phyloP scores from a whole-genome alignment of 2,888 invertebrate genomes.

The Machimus atricapillus region DNA sequence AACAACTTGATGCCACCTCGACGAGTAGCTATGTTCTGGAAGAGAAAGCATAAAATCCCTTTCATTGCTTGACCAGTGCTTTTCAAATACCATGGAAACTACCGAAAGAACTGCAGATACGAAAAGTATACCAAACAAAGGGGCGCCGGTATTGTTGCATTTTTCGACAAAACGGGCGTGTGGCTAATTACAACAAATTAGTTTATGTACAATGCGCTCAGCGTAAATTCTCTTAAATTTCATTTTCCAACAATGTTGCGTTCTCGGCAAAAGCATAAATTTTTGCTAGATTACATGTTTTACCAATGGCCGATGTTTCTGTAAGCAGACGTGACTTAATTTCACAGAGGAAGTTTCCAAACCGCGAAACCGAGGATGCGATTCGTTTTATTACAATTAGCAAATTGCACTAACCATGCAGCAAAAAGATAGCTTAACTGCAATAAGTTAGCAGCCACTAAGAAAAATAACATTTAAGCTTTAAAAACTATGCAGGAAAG shows the following conservation, averaged over 20 bases:
- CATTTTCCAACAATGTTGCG: neutral
- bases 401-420: neutral
- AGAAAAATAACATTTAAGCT: neutral
- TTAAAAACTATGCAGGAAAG: no score
- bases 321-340: neutral
- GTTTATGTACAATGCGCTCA: neutral
- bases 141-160: neutral
- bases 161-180: neutral
- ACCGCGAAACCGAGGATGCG: neutral
- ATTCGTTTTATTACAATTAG: neutral
- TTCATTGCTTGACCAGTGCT: slow-evolving; percentile 23
- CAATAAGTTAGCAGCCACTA: neutral
- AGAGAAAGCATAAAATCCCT: slow-evolving; percentile 22
- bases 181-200: neutral
- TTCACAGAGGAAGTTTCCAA: neutral
- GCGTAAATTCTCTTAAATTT: neutral
- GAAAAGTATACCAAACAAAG: neutral
- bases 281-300: neutral
- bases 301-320: neutral
- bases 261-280: neutral
- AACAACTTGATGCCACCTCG: slow-evolving; percentile 12
- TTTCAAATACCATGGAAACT: neutral
- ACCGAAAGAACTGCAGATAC: neutral
- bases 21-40: slow-evolving; percentile 15
- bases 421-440: neutral